Base-by-base conservation (phyloP, 2,888 invertebrate genomes). In the Choristoneura rosaceana region DNA sequence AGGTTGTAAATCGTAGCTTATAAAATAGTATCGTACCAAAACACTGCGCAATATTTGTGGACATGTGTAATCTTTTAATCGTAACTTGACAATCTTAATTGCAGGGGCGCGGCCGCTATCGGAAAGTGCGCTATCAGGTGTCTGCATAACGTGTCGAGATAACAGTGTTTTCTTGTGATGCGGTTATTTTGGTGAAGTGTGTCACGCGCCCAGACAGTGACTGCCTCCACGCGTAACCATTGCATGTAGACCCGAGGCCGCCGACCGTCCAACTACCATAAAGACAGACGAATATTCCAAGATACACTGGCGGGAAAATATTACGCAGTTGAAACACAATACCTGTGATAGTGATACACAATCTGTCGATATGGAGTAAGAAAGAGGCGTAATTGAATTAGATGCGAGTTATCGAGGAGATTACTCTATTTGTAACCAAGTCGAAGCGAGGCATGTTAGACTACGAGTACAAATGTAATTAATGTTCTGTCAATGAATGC, bases 61-160 rank as follows among this genome's bases (percentile, higher is more conserved):
- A 78, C 80, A 69, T 60, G 45, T 67, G 67, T 86, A 88, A 90
- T 89, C 86, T 80, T 74, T 76, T 85, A 87, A 89, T 87, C 82
- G 79, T 74, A 75, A 59, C 70, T 65, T 71, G 85, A 90, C 89
- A 88, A 91, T 90, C 87, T 81, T 88, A 90, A 91, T 89, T 84
- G 85, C 77, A 88, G 87, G 87, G 92, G 93, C 86, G 90, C 87
- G 91, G 88, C 84, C 80, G 75, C 77, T 84, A 84, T 85, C 84
- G 73, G 41, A 14, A 38, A 55, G 41, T 66, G 69, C 74, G 52
- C 75, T 84, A 84, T 82, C 83, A 75, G 74, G 71, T 77, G 79
- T 80, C 80, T 77, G 62, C 73, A 73, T 82, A 81, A 82, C 81
- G 77, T 75, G 66, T 62, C 41, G 86, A 86, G 75, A 75, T 75